Evolutionary conservation across 2,888 invertebrate species (phyloP).

Genomic region (Polymixis flavicincta): DNA sequence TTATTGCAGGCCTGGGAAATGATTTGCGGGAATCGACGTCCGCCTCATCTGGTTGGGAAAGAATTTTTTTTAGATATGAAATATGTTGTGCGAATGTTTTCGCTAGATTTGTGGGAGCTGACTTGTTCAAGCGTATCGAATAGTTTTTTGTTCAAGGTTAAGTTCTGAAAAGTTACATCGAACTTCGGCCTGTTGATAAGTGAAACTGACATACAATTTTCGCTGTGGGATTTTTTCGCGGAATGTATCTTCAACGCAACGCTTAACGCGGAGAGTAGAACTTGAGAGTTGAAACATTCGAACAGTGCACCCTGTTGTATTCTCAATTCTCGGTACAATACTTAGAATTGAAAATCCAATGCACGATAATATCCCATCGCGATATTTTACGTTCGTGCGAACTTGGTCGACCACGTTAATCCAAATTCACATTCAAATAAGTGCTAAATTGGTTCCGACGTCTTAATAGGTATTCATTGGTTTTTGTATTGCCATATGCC

Average conservation of each 20-base stretch:
- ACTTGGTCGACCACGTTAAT: not conserved
- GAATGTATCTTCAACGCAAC: too few relatives aligned
- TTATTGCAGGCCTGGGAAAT: slow-evolving; percentile 64
- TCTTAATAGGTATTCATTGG: not conserved
- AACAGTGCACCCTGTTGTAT: too few relatives aligned
- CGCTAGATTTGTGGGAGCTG: slow-evolving; percentile 27
- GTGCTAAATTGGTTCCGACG: not conserved
- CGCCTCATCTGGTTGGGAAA: slow-evolving; percentile 54
- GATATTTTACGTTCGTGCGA: too few relatives aligned
- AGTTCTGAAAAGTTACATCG: not conserved
- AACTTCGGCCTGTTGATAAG: not conserved
- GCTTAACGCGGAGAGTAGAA: too few relatives aligned
- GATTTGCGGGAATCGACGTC: slow-evolving; percentile 62
- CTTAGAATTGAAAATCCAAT: too few relatives aligned
- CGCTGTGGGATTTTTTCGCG: too few relatives aligned
- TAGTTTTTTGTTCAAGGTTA: slow-evolving; percentile 29
- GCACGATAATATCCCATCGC: too few relatives aligned
- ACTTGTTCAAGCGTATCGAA: slow-evolving; percentile 16
- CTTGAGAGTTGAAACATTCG: too few relatives aligned
- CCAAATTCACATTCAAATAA: not conserved
- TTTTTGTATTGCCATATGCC: not conserved
- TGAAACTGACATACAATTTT: too few relatives aligned
- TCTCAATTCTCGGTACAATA: too few relatives aligned
- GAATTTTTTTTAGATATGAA: slow-evolving; percentile 52
- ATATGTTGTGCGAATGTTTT: slow-evolving; percentile 46